Evolutionary conservation across 2,888 invertebrate genomes (phyloP).

Genomic region (Macrophya alboannulata): DNA sequence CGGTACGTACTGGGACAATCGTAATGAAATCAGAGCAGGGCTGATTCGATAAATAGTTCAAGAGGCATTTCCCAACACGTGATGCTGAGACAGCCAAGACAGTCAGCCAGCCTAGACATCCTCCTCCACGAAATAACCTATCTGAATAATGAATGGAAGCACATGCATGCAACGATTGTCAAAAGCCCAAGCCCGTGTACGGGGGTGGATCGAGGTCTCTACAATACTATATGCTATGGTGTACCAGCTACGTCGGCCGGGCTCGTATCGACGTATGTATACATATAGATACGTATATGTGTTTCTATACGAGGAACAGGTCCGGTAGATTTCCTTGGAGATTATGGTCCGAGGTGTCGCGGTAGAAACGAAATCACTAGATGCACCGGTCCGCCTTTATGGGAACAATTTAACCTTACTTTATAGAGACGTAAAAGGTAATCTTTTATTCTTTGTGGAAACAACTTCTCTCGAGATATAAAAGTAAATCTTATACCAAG

Average conservation of each 20-base stretch:
- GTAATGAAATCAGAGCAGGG: conserved; percentile 68
- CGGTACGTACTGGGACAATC: conserved; percentile 59
- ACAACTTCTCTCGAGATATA: conserved; percentile 20
- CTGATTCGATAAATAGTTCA: conserved; percentile 70
- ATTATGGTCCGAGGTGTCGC: conserved; percentile 44
- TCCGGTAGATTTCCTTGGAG: conserved; percentile 57
- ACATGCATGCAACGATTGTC: conserved; percentile 66
- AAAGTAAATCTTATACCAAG: conserved; percentile 10
- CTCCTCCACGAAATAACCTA: conserved; percentile 64
- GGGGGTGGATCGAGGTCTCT: conserved; percentile 42
- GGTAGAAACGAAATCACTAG: conserved; percentile 53
- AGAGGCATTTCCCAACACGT: conserved; percentile 65
- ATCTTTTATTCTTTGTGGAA: conserved; percentile 43
- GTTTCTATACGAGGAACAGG: conserved; percentile 30
- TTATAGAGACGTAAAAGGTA: conserved; percentile 53
- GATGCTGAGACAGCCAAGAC: conserved; percentile 64
- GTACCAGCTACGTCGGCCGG: not conserved
- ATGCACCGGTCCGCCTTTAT: conserved; percentile 46
- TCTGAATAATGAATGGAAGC: conserved; percentile 71
- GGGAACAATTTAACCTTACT: conserved; percentile 53
- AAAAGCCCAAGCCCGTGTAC: conserved; percentile 62
- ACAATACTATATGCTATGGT: not conserved
- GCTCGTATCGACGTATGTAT: not conserved
- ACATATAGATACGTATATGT: not conserved
- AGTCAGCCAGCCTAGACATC: conserved; percentile 37